Evolutionary conservation across 2,888 invertebrate species (phyloP).

Genomic region (Drosophila imparisetae): DNA sequence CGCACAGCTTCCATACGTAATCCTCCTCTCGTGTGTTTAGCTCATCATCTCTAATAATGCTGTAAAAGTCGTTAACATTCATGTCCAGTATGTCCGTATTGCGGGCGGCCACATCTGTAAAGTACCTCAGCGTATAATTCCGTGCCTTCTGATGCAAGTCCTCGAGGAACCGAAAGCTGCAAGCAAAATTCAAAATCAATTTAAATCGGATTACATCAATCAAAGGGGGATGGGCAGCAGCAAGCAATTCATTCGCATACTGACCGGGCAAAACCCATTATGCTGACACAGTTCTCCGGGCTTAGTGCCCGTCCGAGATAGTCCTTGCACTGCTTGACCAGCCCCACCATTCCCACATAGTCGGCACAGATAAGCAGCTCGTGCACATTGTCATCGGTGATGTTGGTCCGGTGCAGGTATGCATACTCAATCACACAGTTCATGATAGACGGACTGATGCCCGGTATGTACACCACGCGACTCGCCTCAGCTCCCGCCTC

Average conservation of each 20-base stretch:
- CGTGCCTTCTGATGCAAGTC: conserved; percentile 89
- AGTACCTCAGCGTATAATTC: conserved; percentile 90
- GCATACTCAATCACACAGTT: conserved; percentile 92
- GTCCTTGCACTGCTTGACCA: conserved; percentile 92
- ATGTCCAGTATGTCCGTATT: conserved; percentile 91
- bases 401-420: conserved; percentile 91
- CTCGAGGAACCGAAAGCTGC: conserved; percentile 82
- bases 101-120: conserved; percentile 89
- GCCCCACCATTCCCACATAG: conserved; percentile 93
- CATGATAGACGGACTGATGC: conserved; percentile 91
- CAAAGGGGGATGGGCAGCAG: neutral
- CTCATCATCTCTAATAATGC: conserved; percentile 92
- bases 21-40: conserved; percentile 95
- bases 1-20: conserved; percentile 93
- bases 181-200: conserved; percentile 29
- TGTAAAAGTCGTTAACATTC: conserved; percentile 89
- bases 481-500: conserved; percentile 84
- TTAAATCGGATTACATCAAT: conserved; percentile 49
- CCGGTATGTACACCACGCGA: conserved; percentile 90
- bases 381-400: conserved; percentile 92
- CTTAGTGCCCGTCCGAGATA: conserved; percentile 89
- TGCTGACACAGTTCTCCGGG: conserved; percentile 92
- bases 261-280: conserved; percentile 92
- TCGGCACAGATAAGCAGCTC: conserved; percentile 93
- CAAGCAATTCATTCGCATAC: conserved; percentile 8